Percentiles rank a stretch among this genome's conserved stretches.
These are phyloP conservation scores for Euglossa dilemma DNA, from an alignment of 1,140 invertebrate species.

Conservation along the genomic window DNA sequence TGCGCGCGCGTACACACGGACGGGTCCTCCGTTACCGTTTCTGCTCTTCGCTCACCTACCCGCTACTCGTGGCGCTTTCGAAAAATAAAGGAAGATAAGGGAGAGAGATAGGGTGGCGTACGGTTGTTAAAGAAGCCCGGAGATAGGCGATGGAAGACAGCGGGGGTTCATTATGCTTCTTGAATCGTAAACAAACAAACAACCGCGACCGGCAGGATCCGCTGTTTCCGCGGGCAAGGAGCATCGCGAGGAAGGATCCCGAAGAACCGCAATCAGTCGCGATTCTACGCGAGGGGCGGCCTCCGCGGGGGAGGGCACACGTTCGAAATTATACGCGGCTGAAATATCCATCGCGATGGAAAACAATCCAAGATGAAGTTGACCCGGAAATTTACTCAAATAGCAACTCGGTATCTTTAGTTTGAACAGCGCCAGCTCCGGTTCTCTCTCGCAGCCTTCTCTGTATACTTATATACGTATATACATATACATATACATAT, in stretches of 20 bases:
- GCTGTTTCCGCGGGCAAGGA: neutral
- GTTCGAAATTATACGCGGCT: slow-evolving; percentile 31
- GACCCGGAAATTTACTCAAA: slow-evolving; percentile 53
- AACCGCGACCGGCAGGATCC: slow-evolving; percentile 26
- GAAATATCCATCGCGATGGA: slow-evolving; percentile 35
- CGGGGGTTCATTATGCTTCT: slow-evolving; percentile 56
- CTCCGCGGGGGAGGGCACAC: neutral
- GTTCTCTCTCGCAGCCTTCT: neutral
- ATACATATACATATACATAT: neutral
- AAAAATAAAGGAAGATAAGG: slow-evolving; percentile 43
- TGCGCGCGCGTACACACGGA: no score
- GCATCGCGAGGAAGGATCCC: slow-evolving; percentile 16
- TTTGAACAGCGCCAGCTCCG: slow-evolving; percentile 29
- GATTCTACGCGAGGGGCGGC: neutral
- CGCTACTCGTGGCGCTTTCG: slow-evolving; percentile 13
- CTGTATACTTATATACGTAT: neutral
- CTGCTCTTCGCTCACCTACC: slow-evolving; percentile 11
- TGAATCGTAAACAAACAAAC: slow-evolving; percentile 60
- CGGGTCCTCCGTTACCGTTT: neutral
- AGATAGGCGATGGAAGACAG: slow-evolving; percentile 27
- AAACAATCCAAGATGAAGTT: slow-evolving; percentile 38
- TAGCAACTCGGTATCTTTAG: slow-evolving; percentile 50
- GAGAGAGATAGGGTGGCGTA: neutral
- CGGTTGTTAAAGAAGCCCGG: slow-evolving; percentile 10
- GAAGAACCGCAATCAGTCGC: slow-evolving; percentile 22